A percentile compares a stretch with the other conserved stretches of the same genome.
These are phyloP conservation scores for Gallirallus australis DNA, from an alignment of 2,797 vertebrate genomes.

Conservation along the genomic window DNA sequence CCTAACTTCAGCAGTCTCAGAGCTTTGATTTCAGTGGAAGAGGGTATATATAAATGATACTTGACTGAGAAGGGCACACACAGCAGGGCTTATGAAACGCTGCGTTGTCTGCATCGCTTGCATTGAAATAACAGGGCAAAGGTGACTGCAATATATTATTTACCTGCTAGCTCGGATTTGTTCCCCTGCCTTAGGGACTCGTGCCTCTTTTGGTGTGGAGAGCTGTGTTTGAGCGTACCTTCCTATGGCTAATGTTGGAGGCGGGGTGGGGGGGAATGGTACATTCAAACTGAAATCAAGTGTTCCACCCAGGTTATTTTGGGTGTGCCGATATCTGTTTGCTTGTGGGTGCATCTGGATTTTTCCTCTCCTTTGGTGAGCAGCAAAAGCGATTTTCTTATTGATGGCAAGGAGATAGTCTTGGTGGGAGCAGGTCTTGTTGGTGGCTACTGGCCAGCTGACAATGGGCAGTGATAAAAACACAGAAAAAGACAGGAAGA, in stretches of 20 bases:
- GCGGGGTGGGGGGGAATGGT: not conserved
- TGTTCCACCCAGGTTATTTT: not conserved
- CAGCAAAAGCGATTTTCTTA: not conserved
- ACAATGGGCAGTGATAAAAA: not conserved
- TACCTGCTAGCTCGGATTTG: not conserved
- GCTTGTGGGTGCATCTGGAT: not conserved
- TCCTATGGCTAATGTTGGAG: rapidly evolving
- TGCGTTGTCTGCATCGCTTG: not conserved
- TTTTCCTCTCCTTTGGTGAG: not conserved
- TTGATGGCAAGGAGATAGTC: not conserved
- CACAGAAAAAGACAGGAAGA: not conserved
- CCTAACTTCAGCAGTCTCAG: not conserved
- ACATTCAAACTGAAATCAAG: not conserved
- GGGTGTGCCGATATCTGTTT: not conserved
- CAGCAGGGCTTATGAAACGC: not conserved
- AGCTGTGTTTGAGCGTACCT: not conserved
- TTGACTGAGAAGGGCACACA: not conserved
- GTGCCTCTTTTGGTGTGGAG: not conserved
- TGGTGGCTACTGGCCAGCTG: not conserved
- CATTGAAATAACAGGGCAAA: constrained; percentile 11
- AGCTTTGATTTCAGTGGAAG: constrained; percentile 32
- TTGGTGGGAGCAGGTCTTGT: not conserved
- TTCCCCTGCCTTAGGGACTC: not conserved
- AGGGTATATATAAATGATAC: not conserved
- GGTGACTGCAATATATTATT: not conserved